These are phyloP conservation scores for Cancer borealis DNA, from an alignment of 2,888 invertebrate genomes.

Conservation along the genomic window DNA sequence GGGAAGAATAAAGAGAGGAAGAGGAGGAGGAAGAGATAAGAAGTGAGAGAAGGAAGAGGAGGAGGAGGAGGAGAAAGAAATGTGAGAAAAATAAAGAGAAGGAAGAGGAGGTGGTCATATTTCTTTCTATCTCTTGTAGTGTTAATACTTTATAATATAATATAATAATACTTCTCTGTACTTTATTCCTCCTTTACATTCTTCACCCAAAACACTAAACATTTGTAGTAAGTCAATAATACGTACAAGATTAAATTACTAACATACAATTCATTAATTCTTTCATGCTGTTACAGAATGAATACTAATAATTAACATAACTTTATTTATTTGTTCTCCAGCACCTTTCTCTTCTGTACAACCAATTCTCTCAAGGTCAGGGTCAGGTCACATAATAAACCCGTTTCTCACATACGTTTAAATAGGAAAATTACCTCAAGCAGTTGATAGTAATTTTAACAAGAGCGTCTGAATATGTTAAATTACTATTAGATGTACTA, in stretches of 20 bases:
- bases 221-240: not conserved
- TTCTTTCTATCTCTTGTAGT: not conserved
- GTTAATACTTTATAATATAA: not conserved
- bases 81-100: not conserved
- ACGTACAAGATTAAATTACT: not conserved
- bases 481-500: too few species aligned
- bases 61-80: not conserved
- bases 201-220: not conserved
- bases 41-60: not conserved
- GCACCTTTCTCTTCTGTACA: not conserved
- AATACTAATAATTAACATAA: not conserved
- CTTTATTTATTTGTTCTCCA: not conserved
- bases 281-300: not conserved
- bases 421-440: not conserved
- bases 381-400: not conserved
- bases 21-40: not conserved
- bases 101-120: not conserved
- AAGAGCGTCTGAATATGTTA: not conserved
- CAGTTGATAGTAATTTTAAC: not conserved
- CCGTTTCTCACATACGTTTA: not conserved
- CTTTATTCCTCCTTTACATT: conserved; percentile 3
- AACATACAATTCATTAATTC: not conserved
- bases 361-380: not conserved
- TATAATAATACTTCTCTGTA: not conserved
- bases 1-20: not conserved